Evolutionary conservation across 1,140 invertebrate genomes (phyloP), one percentile per base, ranked within the genome.

Genomic region (Lasaia peninsularis): DNA sequence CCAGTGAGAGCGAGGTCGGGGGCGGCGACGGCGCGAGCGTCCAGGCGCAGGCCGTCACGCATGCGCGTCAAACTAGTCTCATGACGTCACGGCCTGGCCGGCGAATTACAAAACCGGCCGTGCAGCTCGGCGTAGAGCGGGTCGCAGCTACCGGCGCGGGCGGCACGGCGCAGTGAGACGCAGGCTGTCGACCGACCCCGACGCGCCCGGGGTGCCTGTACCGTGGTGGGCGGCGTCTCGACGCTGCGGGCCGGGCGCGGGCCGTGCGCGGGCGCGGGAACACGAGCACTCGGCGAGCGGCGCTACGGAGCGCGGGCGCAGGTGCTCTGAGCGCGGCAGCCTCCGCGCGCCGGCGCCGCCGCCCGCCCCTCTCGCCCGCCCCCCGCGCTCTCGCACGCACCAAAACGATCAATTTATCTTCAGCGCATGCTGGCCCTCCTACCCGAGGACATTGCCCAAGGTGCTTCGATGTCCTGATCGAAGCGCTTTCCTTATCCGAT

Each of bases 401-500:
- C 80, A 86, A 85, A 87, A 87, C 84, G 84, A 87, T 74, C 68
- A 85, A 87, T 84, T 87, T 82, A 87, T 87, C 84, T 87, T 86
- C 84, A 76, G 79, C 69, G 75, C 75, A 78, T 80, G 79, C 72
- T 81, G 79, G 71, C 75, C 78, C 81, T 83, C 71, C 75, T 77
- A 72, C 69, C 73, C 78, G 79, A 78, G 78, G 78, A 81, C 80
- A 71, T 76, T 83, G 73, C 73, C 80, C 82, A 83, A 73, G 73
- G 71, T 78, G 74, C 63, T 67, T 71, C 61, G 50, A 51, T 57
- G 48, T 60, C 58, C 58, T 59, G 53, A 52, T 64, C 48, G 14
- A 58, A 59, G 60, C 31, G 44, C 34, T 48, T 48, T 48, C 40
- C 40, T 48, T 48, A 48, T 48, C 40, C 40, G 40, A 48, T 48